Evolutionary conservation across 1,140 invertebrate genomes (phyloP).

Genomic region (Pseudomyrmex gracilis): DNA sequence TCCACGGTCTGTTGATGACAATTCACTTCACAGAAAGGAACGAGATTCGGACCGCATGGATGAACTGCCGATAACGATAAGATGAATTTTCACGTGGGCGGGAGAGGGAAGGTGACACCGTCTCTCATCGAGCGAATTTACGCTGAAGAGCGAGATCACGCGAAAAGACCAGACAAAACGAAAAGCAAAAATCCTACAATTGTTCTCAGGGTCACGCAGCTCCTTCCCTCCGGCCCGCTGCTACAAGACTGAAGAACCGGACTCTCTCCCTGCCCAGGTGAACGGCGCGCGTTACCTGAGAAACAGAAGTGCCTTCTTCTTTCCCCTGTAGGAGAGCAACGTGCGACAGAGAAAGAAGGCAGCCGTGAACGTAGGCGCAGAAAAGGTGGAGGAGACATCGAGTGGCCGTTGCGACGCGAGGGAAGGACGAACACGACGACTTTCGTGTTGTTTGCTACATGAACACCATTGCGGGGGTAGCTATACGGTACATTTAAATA

Average conservation of each 20-base stretch:
- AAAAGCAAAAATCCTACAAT: slow-evolving; percentile 24
- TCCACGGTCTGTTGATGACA: slow-evolving; percentile 28
- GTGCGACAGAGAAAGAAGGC: slow-evolving; percentile 20
- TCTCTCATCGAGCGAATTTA: slow-evolving; percentile 1
- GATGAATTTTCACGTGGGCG: background rate
- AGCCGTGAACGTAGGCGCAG: slow-evolving; percentile 69
- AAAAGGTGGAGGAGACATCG: slow-evolving; percentile 68
- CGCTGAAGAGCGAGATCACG: background rate
- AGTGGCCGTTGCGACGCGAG: slow-evolving; percentile 28
- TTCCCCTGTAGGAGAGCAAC: background rate
- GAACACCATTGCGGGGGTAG: slow-evolving; percentile 18
- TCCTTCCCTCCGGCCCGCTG: slow-evolving; percentile 84
- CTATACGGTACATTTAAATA: slow-evolving; percentile 51
- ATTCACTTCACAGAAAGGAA: slow-evolving; percentile 68
- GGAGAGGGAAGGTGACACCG: background rate
- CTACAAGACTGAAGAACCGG: slow-evolving; percentile 81
- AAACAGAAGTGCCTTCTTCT: slow-evolving; percentile 57
- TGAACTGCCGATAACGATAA: slow-evolving; percentile 8
- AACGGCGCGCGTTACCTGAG: slow-evolving; percentile 79
- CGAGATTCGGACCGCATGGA: slow-evolving; percentile 13
- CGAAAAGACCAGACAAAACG: background rate
- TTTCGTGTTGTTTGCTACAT: slow-evolving; percentile 62
- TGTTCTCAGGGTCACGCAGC: slow-evolving; percentile 82
- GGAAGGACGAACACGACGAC: slow-evolving; percentile 50
- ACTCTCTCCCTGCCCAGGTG: slow-evolving; percentile 75